A percentile compares a stretch with the other conserved stretches of the same genome.
phyloP scores from a whole-genome alignment of 2,113 vertebrate species.

The Carassius gibelio region DNA sequence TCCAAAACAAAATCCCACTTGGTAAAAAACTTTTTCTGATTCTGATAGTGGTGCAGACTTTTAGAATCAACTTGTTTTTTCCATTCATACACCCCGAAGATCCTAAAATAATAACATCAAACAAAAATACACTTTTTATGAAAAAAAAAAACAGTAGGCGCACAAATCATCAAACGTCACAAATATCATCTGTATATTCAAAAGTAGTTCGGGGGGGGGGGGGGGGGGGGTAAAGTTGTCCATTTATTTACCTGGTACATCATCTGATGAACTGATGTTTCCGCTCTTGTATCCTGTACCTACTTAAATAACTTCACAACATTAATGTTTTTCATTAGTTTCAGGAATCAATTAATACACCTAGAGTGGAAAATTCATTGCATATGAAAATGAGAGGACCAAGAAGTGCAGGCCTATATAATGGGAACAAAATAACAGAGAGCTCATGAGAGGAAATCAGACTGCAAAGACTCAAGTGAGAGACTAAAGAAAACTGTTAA shows the following conservation, averaged over 20 bases:
- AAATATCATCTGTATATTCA: background rate
- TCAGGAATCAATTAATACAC: conserved; percentile 36
- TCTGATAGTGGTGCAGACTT: background rate
- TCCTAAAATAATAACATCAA: background rate
- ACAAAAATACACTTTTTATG: background rate
- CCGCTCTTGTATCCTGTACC: background rate
- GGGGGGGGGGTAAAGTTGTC: too few species aligned
- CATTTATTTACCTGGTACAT: background rate
- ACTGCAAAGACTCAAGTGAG: background rate
- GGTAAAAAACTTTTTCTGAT: too few species aligned
- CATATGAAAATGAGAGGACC: conserved; percentile 47
- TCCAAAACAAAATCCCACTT: too few species aligned
- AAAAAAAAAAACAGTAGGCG: background rate
- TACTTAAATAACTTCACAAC: conserved; percentile 5
- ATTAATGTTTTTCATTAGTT: conserved; percentile 65
- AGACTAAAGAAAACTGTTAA: background rate
- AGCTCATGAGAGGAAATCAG: background rate
- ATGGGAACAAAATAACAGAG: conserved; percentile 12
- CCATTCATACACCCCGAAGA: background rate
- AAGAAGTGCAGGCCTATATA: conserved; percentile 57
- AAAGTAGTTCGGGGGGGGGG: too few species aligned
- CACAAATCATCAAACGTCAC: background rate
- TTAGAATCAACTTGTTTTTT: background rate
- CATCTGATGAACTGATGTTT: conserved; percentile 7
- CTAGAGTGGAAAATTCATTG: conserved; percentile 14